These are phyloP conservation scores for Drosophila nasuta DNA, from an alignment of 1,140 invertebrate genomes.

Conservation along the genomic window DNA sequence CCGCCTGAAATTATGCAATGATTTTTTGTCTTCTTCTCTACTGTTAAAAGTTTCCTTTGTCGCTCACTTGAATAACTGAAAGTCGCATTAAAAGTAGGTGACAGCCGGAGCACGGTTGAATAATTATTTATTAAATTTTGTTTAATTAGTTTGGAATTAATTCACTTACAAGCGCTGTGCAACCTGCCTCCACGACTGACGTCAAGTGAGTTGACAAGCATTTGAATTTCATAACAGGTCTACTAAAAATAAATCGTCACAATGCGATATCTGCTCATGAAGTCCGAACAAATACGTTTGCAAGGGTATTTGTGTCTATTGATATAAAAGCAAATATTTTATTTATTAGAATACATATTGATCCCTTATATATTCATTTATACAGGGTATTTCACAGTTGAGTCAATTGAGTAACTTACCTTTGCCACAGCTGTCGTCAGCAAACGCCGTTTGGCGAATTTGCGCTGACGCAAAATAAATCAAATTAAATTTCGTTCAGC, in stretches of 20 bases:
- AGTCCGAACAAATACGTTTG: too few relatives aligned
- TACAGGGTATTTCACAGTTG: background rate
- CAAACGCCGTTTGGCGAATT: constrained; percentile 16
- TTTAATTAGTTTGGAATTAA: background rate
- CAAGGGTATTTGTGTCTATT: too few relatives aligned
- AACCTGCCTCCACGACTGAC: background rate
- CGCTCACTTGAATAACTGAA: too few relatives aligned
- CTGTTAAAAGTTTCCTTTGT: too few relatives aligned
- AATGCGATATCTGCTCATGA: too few relatives aligned
- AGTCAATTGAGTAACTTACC: background rate
- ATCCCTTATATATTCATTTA: too few relatives aligned
- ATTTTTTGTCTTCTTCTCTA: background rate
- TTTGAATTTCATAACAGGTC: background rate
- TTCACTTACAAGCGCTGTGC: background rate
- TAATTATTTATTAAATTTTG: background rate
- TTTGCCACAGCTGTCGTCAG: constrained; percentile 21
- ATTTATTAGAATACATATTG: too few relatives aligned
- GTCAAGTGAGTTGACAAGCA: background rate
- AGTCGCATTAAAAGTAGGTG: too few relatives aligned
- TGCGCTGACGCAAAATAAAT: constrained; percentile 61
- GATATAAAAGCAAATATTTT: too few relatives aligned
- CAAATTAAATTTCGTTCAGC: constrained; percentile 67
- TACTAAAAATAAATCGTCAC: background rate
- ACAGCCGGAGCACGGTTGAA: background rate
- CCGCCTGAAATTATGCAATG: constrained; percentile 44